Percentiles rank a stretch among this genome's conserved stretches.
phyloP scores from a whole-genome alignment of 2,113 vertebrate species.

The Brachypodius melanocephalos region DNA sequence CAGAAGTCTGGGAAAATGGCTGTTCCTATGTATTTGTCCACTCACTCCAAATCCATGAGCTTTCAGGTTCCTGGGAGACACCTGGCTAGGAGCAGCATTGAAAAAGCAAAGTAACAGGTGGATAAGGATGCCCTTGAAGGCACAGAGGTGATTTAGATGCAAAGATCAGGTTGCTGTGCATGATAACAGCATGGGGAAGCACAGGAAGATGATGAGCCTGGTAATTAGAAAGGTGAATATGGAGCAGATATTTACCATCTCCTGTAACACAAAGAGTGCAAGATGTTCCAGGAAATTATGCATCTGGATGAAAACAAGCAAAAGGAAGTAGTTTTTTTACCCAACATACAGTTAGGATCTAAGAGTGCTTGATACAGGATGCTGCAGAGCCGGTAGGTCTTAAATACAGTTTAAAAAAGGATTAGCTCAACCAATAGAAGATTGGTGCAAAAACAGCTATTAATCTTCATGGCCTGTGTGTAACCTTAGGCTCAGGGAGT shows the following conservation, averaged over 20 bases:
- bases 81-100: neutral
- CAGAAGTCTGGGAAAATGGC: neutral
- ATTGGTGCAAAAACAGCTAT: neutral
- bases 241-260: neutral
- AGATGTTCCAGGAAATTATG: neutral
- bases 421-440: neutral
- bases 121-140: neutral
- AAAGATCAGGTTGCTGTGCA: neutral
- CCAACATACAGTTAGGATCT: neutral
- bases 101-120: neutral
- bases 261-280: neutral
- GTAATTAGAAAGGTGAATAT: neutral
- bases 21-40: neutral
- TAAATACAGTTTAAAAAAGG: neutral
- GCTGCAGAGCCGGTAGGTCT: neutral
- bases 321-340: neutral
- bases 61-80: neutral
- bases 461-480: neutral
- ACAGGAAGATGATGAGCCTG: neutral
- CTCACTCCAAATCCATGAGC: neutral
- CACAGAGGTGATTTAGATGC: neutral
- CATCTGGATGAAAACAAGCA: neutral
- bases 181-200: neutral
- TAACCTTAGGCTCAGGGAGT: neutral
- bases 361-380: neutral